phyloP scores from a whole-genome alignment of 1,140 invertebrate species.

The Saccostrea cuccullata region DNA sequence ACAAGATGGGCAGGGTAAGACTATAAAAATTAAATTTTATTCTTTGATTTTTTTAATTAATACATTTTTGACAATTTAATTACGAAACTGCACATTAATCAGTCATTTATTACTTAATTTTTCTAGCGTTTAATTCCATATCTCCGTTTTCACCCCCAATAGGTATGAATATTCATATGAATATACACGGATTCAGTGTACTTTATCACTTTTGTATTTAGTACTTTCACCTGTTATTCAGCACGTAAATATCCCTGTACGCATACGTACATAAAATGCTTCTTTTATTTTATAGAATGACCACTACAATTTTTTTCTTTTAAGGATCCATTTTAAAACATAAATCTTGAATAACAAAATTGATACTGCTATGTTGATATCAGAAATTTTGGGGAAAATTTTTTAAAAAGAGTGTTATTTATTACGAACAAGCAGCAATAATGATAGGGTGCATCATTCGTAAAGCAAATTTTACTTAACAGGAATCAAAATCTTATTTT shows the following conservation, averaged over 20 bases:
- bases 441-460: too few relatives aligned
- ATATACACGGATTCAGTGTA: not conserved
- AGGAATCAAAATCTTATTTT: too few relatives aligned
- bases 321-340: not conserved
- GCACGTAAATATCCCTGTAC: not conserved
- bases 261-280: not conserved
- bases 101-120: not conserved
- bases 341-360: not conserved
- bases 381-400: too few relatives aligned
- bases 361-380: too few relatives aligned
- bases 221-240: too few relatives aligned
- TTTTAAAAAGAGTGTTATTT: too few relatives aligned
- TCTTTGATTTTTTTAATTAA: not conserved
- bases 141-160: not conserved
- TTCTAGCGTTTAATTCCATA: not conserved
- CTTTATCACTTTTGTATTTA: not conserved
- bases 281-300: not conserved
- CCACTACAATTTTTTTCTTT: not conserved
- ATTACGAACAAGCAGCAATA: too few relatives aligned
- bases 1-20: not conserved
- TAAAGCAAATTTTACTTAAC: too few relatives aligned
- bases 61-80: not conserved
- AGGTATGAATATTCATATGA: slow-evolving; percentile 3
- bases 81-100: not conserved
- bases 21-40: not conserved